Percentiles rank a stretch among this genome's conserved stretches.
Conservation (phyloP, 2,113 vertebrate species). For the Chaetops frenatus region DNA sequence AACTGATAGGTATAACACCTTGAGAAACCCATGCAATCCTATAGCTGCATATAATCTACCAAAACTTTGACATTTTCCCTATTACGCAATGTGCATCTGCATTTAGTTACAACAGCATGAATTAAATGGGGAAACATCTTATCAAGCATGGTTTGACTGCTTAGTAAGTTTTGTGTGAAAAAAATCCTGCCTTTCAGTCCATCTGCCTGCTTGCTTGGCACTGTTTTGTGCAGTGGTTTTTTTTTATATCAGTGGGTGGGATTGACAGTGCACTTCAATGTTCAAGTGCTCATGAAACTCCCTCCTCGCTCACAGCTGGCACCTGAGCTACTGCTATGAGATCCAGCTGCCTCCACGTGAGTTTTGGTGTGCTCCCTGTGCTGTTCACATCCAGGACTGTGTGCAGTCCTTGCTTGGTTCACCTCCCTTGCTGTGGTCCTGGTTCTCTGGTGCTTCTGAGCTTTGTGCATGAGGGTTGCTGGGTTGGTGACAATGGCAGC, state of each 20-base stretch:
- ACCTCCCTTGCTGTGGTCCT: fast-evolving
- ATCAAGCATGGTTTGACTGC: neutral
- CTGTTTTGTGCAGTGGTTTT: neutral
- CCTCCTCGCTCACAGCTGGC: neutral
- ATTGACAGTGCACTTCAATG: neutral
- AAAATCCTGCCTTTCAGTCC: neutral
- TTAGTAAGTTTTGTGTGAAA: neutral
- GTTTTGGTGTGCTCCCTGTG: neutral
- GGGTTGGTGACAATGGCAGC: neutral
- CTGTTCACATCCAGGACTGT: neutral
- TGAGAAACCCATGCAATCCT: neutral
- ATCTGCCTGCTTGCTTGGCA: neutral
- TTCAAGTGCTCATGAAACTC: neutral
- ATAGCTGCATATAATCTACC: neutral
- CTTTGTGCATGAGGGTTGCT: neutral
- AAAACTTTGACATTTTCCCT: neutral
- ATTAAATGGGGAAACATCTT: neutral
- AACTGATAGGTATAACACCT: neutral
- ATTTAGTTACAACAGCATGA: neutral
- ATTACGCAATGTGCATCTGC: neutral
- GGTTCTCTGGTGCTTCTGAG: neutral
- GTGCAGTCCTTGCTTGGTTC: neutral
- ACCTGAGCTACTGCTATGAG: neutral
- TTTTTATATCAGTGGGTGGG: neutral
- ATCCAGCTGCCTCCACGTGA: fast-evolving